These are phyloP conservation scores for Kuschelorhynchus macadamiae DNA, from an alignment of 2,888 invertebrate species.

Conservation along the genomic window DNA sequence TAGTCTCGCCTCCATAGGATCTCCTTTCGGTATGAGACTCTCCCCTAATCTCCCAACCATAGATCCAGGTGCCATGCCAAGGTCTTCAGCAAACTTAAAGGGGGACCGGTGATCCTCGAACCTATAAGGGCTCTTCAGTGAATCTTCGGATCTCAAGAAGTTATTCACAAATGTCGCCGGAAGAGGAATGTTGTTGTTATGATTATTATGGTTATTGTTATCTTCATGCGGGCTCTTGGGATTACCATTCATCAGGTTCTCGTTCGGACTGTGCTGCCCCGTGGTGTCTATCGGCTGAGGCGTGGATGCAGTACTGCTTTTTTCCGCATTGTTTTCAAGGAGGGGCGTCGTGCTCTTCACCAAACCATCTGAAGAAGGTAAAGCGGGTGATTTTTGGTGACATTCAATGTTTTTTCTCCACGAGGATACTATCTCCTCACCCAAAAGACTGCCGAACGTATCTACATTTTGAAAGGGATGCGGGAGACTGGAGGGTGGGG, in stretches of 20 bases:
- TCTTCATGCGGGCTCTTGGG: slow-evolving; percentile 69
- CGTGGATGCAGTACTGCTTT: slow-evolving; percentile 68
- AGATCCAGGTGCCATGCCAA: slow-evolving; percentile 84
- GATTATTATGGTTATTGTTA: slow-evolving; percentile 71
- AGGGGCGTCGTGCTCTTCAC: slow-evolving; percentile 69
- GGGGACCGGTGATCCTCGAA: slow-evolving; percentile 86
- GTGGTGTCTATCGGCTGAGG: slow-evolving; percentile 69
- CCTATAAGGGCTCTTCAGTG: slow-evolving; percentile 76
- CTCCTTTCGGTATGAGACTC: slow-evolving; percentile 91
- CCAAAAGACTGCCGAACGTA: slow-evolving; percentile 81
- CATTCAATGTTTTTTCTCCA: slow-evolving; percentile 80
- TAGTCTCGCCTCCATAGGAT: slow-evolving; percentile 92
- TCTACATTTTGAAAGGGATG: slow-evolving; percentile 78
- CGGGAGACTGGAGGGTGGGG: slow-evolving; percentile 69
- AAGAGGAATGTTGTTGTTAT: slow-evolving; percentile 70
- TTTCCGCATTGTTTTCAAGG: slow-evolving; percentile 65
- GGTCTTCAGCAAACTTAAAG: slow-evolving; percentile 88
- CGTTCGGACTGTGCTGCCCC: slow-evolving; percentile 51
- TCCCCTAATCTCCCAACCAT: slow-evolving; percentile 90
- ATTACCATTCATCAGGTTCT: slow-evolving; percentile 67
- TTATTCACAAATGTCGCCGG: slow-evolving; percentile 68
- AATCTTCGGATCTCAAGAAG: slow-evolving; percentile 69
- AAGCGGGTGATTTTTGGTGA: slow-evolving; percentile 62
- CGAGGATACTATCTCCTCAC: slow-evolving; percentile 86
- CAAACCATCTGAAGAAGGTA: slow-evolving; percentile 59